A percentile compares a stretch with the other conserved stretches of the same genome.
These are phyloP conservation scores for Notospermus geniculatus DNA, from an alignment of 1,140 invertebrate species.

Conservation along the genomic window DNA sequence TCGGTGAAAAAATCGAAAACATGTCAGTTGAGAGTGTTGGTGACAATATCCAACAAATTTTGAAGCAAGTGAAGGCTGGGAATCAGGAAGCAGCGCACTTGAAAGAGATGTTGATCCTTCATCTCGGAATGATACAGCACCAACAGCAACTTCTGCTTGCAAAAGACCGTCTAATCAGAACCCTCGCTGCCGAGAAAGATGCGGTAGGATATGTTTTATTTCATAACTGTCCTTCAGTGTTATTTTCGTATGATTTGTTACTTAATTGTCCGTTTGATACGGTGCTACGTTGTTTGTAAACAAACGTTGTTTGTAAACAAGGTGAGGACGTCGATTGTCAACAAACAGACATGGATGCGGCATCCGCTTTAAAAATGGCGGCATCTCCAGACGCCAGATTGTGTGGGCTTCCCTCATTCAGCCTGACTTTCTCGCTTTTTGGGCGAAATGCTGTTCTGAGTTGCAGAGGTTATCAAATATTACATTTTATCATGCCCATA, in stretches of 20 bases:
- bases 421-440: no score
- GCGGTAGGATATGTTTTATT: slow-evolving; percentile 55
- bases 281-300: no score
- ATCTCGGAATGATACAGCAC: slow-evolving; percentile 72
- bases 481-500: no score
- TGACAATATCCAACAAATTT: slow-evolving; percentile 3
- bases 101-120: slow-evolving; percentile 68
- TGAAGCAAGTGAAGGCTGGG: slow-evolving; percentile 5
- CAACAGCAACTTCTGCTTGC: slow-evolving; percentile 68
- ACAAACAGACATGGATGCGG: no score
- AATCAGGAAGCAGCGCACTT: slow-evolving; percentile 51
- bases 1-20: not conserved
- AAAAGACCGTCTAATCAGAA: slow-evolving; percentile 66
- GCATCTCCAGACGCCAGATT: not conserved
- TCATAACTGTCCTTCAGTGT: no score
- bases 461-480: no score
- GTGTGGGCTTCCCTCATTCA: no score
- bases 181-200: slow-evolving; percentile 67
- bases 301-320: no score
- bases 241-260: no score
- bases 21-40: slow-evolving; percentile 1
- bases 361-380: not conserved
- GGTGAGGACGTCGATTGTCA: no score
- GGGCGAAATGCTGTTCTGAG: no score
- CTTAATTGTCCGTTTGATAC: no score